Evolutionary conservation across 2,113 vertebrate species (phyloP).

Genomic region (Thymallus thymallus): DNA sequence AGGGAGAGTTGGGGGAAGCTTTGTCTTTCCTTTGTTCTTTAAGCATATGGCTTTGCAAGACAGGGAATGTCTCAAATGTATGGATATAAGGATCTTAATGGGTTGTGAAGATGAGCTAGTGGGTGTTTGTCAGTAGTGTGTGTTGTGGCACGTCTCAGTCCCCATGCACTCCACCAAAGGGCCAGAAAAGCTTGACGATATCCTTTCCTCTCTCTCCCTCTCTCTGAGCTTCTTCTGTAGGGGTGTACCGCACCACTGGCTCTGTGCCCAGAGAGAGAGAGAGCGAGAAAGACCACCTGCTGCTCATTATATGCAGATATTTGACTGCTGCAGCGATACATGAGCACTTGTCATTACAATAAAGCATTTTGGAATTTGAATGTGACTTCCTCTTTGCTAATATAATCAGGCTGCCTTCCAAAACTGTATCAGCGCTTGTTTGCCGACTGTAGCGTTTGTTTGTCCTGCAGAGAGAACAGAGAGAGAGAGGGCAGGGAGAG

Average conservation of each 20-base stretch:
- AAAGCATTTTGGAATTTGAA: constrained; percentile 34
- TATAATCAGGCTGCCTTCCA: constrained; percentile 50
- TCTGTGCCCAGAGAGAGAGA: constrained; percentile 25
- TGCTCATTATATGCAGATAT: constrained; percentile 27
- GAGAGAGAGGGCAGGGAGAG: background rate
- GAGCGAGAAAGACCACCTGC: constrained; percentile 38
- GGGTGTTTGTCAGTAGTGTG: too few relatives aligned
- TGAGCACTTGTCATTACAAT: constrained; percentile 40
- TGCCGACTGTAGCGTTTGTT: constrained; percentile 53
- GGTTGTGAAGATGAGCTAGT: too few relatives aligned
- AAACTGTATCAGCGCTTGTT: constrained; percentile 46
- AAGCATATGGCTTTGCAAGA: too few relatives aligned
- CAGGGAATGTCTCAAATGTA: too few relatives aligned
- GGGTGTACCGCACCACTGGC: constrained; percentile 44
- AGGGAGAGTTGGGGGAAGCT: too few relatives aligned
- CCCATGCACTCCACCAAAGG: too few relatives aligned
- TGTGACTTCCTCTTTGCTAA: constrained; percentile 37
- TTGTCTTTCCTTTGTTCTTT: too few relatives aligned
- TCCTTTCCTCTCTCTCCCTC: background rate
- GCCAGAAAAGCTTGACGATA: too few relatives aligned
- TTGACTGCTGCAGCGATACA: constrained; percentile 33
- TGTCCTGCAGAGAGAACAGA: constrained; percentile 25
- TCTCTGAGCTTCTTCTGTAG: background rate
- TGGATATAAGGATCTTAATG: too few relatives aligned
- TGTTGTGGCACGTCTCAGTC: too few relatives aligned